Evolutionary conservation across 1,140 invertebrate species (phyloP).

Genomic region (Drosophila kepulauana): DNA sequence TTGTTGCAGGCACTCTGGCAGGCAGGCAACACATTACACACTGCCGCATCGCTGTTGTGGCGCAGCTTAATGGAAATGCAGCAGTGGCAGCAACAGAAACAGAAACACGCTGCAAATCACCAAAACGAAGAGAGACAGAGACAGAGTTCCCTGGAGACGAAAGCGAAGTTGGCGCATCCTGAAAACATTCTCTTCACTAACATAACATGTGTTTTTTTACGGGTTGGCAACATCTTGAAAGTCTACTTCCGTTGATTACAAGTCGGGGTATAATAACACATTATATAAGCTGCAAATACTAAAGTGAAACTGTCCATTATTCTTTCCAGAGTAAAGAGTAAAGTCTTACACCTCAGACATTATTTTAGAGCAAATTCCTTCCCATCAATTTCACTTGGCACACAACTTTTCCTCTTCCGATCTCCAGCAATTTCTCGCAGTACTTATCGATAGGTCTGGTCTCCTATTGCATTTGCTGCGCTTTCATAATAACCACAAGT

Average conservation of each 20-base stretch:
- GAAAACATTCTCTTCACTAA: not conserved
- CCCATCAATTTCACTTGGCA: not conserved
- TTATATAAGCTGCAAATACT: not conserved
- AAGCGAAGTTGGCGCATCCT: constrained; percentile 3
- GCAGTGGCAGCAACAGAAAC: not conserved
- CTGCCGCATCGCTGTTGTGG: constrained; percentile 45
- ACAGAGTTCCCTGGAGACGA: constrained; percentile 6
- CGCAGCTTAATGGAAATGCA: constrained; percentile 70
- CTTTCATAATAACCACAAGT: constrained; percentile 13
- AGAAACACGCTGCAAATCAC: constrained; percentile 56
- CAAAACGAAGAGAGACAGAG: constrained; percentile 1
- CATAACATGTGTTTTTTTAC: constrained; percentile 5
- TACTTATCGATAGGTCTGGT: constrained; percentile 6
- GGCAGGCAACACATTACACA: not conserved
- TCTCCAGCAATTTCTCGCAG: constrained; percentile 11
- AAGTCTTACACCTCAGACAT: not conserved
- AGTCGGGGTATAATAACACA: not conserved
- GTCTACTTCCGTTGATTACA: constrained; percentile 10
- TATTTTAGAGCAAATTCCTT: not conserved
- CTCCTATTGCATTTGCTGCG: constrained; percentile 34
- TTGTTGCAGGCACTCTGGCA: constrained; percentile 44
- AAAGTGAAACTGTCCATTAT: not conserved
- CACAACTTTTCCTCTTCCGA: constrained; percentile 24
- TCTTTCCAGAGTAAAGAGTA: not conserved
- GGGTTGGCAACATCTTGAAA: constrained; percentile 1